These are phyloP conservation scores for Oenanthe melanoleuca DNA, from an alignment of 2,113 vertebrate genomes.

Conservation along the genomic window DNA sequence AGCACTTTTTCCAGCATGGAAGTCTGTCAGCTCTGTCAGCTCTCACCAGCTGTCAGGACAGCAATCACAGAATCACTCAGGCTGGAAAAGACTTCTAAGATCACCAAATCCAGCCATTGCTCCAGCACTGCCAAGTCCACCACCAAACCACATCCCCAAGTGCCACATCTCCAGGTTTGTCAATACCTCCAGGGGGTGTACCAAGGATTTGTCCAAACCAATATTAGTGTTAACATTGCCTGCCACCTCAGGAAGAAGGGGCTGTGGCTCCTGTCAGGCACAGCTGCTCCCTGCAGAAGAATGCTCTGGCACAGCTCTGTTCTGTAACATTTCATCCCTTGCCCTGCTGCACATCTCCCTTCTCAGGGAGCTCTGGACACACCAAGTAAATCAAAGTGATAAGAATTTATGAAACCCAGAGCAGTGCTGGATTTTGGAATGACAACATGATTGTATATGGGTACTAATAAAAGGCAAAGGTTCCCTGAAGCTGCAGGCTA, in stretches of 20 bases:
- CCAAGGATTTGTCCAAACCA: not conserved
- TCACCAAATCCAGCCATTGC: rapidly evolving
- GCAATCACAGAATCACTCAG: not conserved
- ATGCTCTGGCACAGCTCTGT: rapidly evolving
- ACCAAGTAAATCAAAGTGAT: constrained; percentile 43
- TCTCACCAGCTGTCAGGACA: not conserved
- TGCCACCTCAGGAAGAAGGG: not conserved
- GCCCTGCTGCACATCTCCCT: not conserved
- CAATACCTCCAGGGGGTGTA: not conserved
- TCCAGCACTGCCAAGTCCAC: not conserved
- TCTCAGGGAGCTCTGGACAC: not conserved
- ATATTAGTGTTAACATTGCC: rapidly evolving
- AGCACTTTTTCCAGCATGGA: not conserved
- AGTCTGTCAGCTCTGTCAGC: not conserved
- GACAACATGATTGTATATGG: constrained; percentile 53
- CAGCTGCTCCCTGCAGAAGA: not conserved
- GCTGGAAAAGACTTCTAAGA: not conserved
- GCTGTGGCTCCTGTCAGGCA: not conserved
- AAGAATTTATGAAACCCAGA: constrained; percentile 60
- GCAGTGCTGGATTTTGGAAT: constrained; percentile 35
- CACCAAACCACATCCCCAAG: not conserved
- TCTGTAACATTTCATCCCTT: not conserved
- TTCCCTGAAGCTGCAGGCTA: constrained; percentile 50
- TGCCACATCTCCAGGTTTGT: rapidly evolving
- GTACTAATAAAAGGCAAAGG: constrained; percentile 63